phyloP scores from a whole-genome alignment of 2,888 invertebrate genomes.

The Drosophila colorata region DNA sequence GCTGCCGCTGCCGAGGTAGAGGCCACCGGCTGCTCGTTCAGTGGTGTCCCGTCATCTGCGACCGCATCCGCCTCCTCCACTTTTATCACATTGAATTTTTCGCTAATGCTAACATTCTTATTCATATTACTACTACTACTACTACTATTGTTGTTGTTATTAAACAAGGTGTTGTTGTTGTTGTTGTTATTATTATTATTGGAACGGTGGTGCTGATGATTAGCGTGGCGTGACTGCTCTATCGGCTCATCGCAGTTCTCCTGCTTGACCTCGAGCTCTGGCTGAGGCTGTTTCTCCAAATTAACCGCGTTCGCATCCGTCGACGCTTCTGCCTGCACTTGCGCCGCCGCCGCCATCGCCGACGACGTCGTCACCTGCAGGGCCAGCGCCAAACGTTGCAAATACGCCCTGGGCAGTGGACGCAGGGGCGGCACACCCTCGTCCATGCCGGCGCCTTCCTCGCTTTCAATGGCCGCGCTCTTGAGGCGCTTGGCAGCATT shows the following conservation, averaged over 20 bases:
- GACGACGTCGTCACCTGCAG: conserved; percentile 48
- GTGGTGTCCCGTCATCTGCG: conserved; percentile 18
- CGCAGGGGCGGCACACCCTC: conserved; percentile 41
- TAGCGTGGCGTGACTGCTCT: conserved; percentile 66
- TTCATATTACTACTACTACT: conserved; percentile 80
- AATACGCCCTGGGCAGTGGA: conserved; percentile 67
- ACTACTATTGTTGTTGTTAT: conserved; percentile 73
- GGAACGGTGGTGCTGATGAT: conserved; percentile 79
- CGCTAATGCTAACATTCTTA: conserved; percentile 84
- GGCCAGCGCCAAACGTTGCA: conserved; percentile 74
- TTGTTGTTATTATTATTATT: conserved; percentile 56
- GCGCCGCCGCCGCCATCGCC: neutral
- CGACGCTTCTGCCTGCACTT: neutral
- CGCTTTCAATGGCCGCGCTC: conserved; percentile 30
- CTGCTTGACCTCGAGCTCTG: conserved; percentile 60
- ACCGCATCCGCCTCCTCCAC: conserved; percentile 73
- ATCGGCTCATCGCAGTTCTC: conserved; percentile 46
- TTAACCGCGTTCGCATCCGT: conserved; percentile 1
- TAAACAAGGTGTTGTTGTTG: conserved; percentile 80
- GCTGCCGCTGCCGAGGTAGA: conserved; percentile 71
- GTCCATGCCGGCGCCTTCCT: conserved; percentile 7
- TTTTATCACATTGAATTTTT: conserved; percentile 85
- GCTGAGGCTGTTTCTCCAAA: conserved; percentile 27
- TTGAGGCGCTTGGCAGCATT: conserved; percentile 74
- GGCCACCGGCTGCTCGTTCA: conserved; percentile 68